Conservation (phyloP, 2,113 vertebrate species). For the Clinocottus analis region DNA sequence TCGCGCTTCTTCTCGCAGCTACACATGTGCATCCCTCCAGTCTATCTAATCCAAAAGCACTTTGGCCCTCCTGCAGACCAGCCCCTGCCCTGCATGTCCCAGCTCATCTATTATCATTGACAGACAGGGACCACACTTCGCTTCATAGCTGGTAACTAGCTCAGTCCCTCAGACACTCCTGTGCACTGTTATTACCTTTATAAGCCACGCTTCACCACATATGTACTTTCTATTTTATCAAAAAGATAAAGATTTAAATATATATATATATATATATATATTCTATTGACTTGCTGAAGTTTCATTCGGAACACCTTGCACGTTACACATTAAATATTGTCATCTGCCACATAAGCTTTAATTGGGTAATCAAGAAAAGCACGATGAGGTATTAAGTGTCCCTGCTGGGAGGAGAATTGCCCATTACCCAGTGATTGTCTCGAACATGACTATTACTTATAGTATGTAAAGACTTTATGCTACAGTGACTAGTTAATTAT, state of each 20-base stretch:
- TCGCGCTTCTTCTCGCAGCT: conserved; percentile 31
- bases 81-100: conserved; percentile 29
- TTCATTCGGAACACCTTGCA: neutral
- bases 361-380: conserved; percentile 78
- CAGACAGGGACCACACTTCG: conserved; percentile 53
- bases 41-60: conserved; percentile 43
- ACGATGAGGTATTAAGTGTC: conserved; percentile 72
- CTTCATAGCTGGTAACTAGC: conserved; percentile 50
- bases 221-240: conserved; percentile 13
- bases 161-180: conserved; percentile 26
- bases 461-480: conserved; percentile 57
- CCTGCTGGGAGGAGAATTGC: conserved; percentile 71
- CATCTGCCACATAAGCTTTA: conserved; percentile 71
- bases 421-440: conserved; percentile 78
- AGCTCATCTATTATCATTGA: conserved; percentile 61
- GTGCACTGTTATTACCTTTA: conserved; percentile 24
- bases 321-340: neutral
- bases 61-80: conserved; percentile 20
- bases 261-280: neutral
- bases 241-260: neutral
- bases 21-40: conserved; percentile 12
- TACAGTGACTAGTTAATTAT: conserved; percentile 71
- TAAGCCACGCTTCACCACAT: neutral
- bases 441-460: conserved; percentile 71
- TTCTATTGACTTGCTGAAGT: neutral